Conservation (phyloP, 2,113 vertebrate species). For the Strigops habroptila region DNA sequence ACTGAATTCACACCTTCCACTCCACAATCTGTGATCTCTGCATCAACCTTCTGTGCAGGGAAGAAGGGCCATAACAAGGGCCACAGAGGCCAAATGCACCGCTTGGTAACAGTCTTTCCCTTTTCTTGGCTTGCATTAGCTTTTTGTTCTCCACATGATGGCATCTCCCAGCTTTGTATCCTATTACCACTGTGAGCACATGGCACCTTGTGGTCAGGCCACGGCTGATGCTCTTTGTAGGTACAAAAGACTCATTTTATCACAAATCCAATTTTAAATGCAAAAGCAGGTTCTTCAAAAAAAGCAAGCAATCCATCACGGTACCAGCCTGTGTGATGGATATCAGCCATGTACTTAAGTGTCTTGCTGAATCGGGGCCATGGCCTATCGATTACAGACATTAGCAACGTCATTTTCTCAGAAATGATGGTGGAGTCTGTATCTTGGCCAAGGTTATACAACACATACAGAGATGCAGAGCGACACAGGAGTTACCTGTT, state of each 20-base stretch:
- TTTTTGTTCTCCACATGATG: background rate
- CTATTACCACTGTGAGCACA: background rate
- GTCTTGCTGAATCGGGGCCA: conserved; percentile 26
- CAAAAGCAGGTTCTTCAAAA: background rate
- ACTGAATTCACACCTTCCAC: background rate
- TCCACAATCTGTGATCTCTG: background rate
- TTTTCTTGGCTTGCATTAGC: background rate
- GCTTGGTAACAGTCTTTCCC: background rate
- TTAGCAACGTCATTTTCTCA: conserved; percentile 26
- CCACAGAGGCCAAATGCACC: background rate
- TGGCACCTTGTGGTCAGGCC: background rate
- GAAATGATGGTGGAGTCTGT: conserved; percentile 1
- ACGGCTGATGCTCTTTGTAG: background rate
- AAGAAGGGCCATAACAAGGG: background rate
- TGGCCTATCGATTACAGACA: background rate
- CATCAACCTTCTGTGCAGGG: background rate
- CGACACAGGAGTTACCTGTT: fast-evolving
- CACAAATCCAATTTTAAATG: conserved; percentile 1
- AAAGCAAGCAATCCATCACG: background rate
- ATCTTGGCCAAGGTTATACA: background rate
- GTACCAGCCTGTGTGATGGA: background rate
- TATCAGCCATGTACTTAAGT: background rate
- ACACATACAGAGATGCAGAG: background rate
- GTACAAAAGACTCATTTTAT: background rate
- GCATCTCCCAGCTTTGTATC: background rate